These are phyloP conservation scores for Epinotia demarniana DNA, from an alignment of 2,888 invertebrate species.

Conservation along the genomic window DNA sequence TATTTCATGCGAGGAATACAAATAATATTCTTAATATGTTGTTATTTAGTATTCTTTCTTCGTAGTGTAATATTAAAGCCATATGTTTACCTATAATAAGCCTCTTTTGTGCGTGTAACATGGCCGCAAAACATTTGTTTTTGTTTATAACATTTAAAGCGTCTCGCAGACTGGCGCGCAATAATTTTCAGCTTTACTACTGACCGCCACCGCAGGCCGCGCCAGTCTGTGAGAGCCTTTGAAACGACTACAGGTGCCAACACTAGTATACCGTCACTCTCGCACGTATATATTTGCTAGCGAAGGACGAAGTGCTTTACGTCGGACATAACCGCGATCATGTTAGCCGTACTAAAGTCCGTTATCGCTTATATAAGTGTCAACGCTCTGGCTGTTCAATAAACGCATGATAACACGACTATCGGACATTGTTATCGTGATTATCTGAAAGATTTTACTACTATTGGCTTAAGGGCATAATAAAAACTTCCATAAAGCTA, in stretches of 20 bases:
- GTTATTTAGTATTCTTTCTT: not conserved
- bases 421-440: slow-evolving; percentile 44
- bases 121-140: not conserved
- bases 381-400: slow-evolving; percentile 58
- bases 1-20: not conserved
- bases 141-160: not conserved
- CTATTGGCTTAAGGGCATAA: slow-evolving; percentile 3
- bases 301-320: not conserved
- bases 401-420: slow-evolving; percentile 55
- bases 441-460: slow-evolving; percentile 36
- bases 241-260: not conserved
- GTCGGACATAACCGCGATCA: not conserved
- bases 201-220: slow-evolving; percentile 15
- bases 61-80: not conserved
- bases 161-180: not conserved
- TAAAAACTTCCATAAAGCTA: slow-evolving; percentile 12
- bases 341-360: slow-evolving; percentile 30
- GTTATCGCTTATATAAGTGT: slow-evolving; percentile 54
- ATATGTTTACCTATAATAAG: not conserved
- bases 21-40: not conserved
- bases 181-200: not conserved
- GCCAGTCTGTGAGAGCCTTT: no score
- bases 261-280: not conserved
- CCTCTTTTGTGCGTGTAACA: not conserved
- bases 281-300: not conserved